Conservation (phyloP, 2,797 vertebrate species). For the Rhadinocentrus ornatus region DNA sequence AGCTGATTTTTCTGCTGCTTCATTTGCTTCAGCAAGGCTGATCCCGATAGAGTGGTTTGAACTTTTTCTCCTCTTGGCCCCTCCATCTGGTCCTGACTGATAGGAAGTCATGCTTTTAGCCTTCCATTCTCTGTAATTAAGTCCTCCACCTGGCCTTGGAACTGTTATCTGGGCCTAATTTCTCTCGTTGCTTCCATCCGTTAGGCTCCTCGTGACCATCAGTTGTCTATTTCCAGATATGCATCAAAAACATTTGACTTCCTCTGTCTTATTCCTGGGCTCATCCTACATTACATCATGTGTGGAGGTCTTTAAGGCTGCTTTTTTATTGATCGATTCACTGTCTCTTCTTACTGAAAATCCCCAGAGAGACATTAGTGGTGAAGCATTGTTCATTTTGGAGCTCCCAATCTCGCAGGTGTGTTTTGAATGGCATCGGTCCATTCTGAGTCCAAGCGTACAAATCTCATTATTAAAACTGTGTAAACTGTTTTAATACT, state of each 20-base stretch:
- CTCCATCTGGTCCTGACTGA: conserved; percentile 17
- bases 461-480: background rate
- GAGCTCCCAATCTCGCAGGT: background rate
- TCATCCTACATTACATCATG: conserved; percentile 4
- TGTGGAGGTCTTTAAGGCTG: background rate
- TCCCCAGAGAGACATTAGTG: conserved; percentile 17
- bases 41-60: background rate
- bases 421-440: background rate
- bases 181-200: background rate
- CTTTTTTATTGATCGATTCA: background rate
- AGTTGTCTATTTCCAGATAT: conserved; percentile 18
- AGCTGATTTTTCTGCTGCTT: conserved; percentile 36
- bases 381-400: conserved; percentile 14
- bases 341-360: conserved; percentile 4
- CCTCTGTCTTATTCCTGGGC: conserved; percentile 1
- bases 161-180: background rate
- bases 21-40: conserved; percentile 14
- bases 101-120: background rate
- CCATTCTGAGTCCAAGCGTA: background rate
- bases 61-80: conserved; percentile 6
- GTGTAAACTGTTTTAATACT: background rate
- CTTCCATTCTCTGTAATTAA: conserved; percentile 25
- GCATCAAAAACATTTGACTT: conserved; percentile 10
- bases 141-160: conserved; percentile 6
- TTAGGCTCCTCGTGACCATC: background rate